A percentile compares a stretch with the other conserved stretches of the same genome.
These are phyloP conservation scores for Saccostrea glomerata DNA, from an alignment of 1,140 invertebrate species.

Conservation along the genomic window DNA sequence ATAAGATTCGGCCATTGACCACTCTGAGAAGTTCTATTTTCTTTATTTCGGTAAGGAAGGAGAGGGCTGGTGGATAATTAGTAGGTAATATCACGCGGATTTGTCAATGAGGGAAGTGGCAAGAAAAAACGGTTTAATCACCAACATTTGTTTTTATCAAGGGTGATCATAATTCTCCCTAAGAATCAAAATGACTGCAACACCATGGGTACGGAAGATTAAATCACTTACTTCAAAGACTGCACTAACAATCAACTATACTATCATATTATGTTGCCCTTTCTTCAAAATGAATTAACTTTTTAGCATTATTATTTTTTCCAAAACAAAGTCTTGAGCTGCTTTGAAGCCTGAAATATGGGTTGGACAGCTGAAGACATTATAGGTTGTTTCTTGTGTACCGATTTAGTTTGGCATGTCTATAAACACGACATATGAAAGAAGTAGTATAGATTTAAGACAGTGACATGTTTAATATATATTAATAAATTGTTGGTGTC, in stretches of 20 bases:
- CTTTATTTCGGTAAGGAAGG: not conserved
- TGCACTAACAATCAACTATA: constrained; percentile 3
- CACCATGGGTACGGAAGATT: constrained; percentile 32
- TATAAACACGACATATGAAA: not conserved
- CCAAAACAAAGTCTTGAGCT: constrained; percentile 25
- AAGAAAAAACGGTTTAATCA: constrained; percentile 24
- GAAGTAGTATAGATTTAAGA: not conserved
- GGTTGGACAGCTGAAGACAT: constrained; percentile 37
- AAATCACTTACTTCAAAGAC: constrained; percentile 29
- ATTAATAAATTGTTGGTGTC: not conserved
- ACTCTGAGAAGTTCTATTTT: not conserved
- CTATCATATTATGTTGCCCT: constrained; percentile 34
- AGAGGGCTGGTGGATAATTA: constrained; percentile 25
- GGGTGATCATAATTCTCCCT: constrained; percentile 20
- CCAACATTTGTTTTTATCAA: constrained; percentile 36
- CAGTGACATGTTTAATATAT: not conserved
- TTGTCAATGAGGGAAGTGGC: constrained; percentile 32
- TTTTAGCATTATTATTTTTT: constrained; percentile 34
- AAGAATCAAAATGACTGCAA: constrained; percentile 22
- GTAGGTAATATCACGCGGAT: constrained; percentile 16
- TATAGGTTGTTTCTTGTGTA: constrained; percentile 15
- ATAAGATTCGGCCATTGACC: not conserved
- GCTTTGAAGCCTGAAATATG: constrained; percentile 31
- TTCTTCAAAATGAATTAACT: not conserved
- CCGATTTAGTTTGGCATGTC: not conserved